Evolutionary conservation across 1,140 invertebrate genomes (phyloP).

Genomic region (Rhagoletis pomonella): DNA sequence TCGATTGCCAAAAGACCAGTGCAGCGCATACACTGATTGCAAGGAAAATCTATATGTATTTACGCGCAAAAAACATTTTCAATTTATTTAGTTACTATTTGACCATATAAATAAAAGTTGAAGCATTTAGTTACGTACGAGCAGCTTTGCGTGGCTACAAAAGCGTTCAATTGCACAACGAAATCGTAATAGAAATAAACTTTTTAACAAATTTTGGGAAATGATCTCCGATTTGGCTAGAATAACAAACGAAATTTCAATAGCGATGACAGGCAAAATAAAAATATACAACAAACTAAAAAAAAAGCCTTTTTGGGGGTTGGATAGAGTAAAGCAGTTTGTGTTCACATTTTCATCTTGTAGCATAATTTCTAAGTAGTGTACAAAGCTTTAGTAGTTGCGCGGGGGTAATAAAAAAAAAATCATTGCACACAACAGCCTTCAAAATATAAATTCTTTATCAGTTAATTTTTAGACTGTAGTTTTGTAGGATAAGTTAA

Average conservation of each 20-base stretch:
- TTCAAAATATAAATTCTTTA: slow-evolving; percentile 35
- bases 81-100: too few species aligned
- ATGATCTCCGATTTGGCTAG: too few species aligned
- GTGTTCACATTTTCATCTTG: slow-evolving; percentile 13
- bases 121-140: slow-evolving; percentile 51
- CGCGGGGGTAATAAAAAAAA: slow-evolving; percentile 19
- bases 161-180: slow-evolving; percentile 45
- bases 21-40: not conserved
- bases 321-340: slow-evolving; percentile 1
- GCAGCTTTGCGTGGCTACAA: slow-evolving; percentile 49
- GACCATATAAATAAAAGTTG: not conserved
- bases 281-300: not conserved
- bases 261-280: too few species aligned
- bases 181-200: not conserved
- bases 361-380: not conserved
- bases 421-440: slow-evolving; percentile 55
- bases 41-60: too few species aligned
- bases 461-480: not conserved
- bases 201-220: too few species aligned
- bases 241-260: not conserved
- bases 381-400: slow-evolving; percentile 41
- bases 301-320: not conserved
- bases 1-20: not conserved
- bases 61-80: too few species aligned
- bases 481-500: not conserved